phyloP scores from a whole-genome alignment of 2,113 vertebrate genomes.

The Indicator indicator region DNA sequence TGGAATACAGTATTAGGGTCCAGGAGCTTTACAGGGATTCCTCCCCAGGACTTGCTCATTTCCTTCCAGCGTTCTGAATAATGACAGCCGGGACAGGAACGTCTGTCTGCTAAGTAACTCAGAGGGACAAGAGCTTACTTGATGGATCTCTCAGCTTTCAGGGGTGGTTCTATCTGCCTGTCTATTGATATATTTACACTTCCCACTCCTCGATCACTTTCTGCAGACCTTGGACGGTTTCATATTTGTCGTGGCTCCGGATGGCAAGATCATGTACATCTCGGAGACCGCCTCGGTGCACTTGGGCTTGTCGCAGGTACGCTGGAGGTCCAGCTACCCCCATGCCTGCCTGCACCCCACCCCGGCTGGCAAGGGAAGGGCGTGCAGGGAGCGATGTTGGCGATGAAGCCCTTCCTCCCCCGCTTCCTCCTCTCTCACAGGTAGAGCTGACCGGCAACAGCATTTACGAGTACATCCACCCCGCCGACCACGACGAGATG shows the following conservation, averaged over 20 bases:
- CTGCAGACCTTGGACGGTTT: constrained; percentile 95
- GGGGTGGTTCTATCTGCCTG: neutral
- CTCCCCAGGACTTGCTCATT: neutral
- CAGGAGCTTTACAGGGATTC: neutral
- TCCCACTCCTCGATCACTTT: neutral
- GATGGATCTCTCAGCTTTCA: neutral
- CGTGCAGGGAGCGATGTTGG: neutral
- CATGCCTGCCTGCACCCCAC: no score
- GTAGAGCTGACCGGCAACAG: constrained; percentile 98
- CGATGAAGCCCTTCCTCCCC: neutral
- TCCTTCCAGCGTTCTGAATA: neutral
- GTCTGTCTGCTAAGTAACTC: neutral
- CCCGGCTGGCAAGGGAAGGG: neutral
- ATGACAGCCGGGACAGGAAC: neutral
- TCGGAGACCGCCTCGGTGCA: constrained; percentile 98
- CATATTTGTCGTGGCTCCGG: constrained; percentile 98
- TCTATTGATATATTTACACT: neutral
- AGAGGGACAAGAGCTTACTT: neutral
- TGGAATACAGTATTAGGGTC: neutral
- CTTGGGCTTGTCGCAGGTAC: constrained; percentile 96
- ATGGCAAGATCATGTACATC: constrained; percentile 99
- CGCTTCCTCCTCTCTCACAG: constrained; percentile 75
- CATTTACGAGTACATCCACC: constrained; percentile 98
- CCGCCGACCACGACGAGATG: constrained; percentile 97
- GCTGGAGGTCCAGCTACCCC: neutral